Evolutionary conservation across 2,797 vertebrate genomes (phyloP).

Genomic region (Sebastes nivosus): DNA sequence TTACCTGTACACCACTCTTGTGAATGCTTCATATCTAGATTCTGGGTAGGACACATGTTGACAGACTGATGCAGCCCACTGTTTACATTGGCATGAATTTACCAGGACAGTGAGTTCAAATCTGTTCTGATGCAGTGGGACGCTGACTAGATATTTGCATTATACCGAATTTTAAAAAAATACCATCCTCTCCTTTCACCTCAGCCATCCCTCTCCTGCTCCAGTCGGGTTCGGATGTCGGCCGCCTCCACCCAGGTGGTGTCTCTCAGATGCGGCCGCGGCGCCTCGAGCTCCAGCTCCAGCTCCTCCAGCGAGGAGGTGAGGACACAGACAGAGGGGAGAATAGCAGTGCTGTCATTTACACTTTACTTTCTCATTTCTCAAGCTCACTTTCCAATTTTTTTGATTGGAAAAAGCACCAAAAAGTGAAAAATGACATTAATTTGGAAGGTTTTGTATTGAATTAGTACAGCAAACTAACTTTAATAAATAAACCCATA

Average conservation of each 20-base stretch:
- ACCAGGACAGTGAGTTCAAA: background rate
- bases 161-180: background rate
- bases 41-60: slow-evolving; percentile 24
- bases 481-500: no score
- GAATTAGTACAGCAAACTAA: background rate
- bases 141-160: background rate
- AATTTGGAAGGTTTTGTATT: background rate
- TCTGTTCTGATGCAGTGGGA: background rate
- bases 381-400: background rate
- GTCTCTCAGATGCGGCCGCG: slow-evolving; percentile 47
- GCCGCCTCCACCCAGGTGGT: slow-evolving; percentile 34
- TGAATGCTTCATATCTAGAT: background rate
- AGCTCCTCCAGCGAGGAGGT: slow-evolving; percentile 79
- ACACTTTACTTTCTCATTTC: no score
- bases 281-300: slow-evolving; percentile 28
- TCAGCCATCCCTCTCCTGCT: slow-evolving; percentile 60
- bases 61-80: slow-evolving; percentile 6
- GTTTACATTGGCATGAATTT: slow-evolving; percentile 45
- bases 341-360: background rate
- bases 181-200: background rate
- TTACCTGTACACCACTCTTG: background rate
- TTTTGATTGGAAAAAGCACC: background rate
- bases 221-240: slow-evolving; percentile 41
- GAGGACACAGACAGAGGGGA: slow-evolving; percentile 6
- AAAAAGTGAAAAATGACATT: background rate